Base-by-base conservation (phyloP, 2,113 vertebrate genomes). In the Eidolon helvum region DNA sequence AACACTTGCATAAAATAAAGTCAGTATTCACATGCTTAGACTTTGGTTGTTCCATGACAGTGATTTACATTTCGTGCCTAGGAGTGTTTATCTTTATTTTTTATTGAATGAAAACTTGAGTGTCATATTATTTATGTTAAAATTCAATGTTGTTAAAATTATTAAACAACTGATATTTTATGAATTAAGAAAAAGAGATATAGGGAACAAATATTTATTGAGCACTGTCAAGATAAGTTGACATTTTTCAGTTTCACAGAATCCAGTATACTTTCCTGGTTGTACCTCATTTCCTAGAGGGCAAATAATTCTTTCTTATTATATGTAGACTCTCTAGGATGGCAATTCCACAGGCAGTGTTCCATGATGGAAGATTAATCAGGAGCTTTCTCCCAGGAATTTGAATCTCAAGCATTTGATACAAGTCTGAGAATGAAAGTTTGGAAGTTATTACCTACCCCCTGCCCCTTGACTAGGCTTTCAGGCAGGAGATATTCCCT, bases 121-220 rank as follows among this genome's bases (percentile, higher is more conserved):
- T 74, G 7, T 87, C 2, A 2, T 75, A 33, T 63, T 1, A 65
- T 86, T 87, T 78, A 61, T 50, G 38, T 84, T 94, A 90, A 92
- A 92, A 53, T 86, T 80, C 30, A 82, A 12, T 83, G 35, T 43
- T 68, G 24, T 43, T 48, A 63, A 86, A 59, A 66, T 65, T 72
- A 69, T 91, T 95, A 92, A 53, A 38, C 61, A 83, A 57, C 63
- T 63, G 4, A 74, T 53, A 94, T 96, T 50, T 77, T 48, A 57
- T 30, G 48, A 87, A 50, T 50, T 95, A 48, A 55, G 10, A 22
- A 75, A 93, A 95, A 63, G 24, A 93, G 18, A 63, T 40, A 33
- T 4, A 35, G 1, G 22, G 61, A 61, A 40, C 19, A 85, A 65
- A 55, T 63, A 92, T 68, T 66, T 72, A 53, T 48, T 71, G 50